A percentile compares a stretch with the other conserved stretches of the same genome.
Evolutionary conservation across 2,113 vertebrate species (phyloP).

Genomic region (Typhlomys cinereus): DNA sequence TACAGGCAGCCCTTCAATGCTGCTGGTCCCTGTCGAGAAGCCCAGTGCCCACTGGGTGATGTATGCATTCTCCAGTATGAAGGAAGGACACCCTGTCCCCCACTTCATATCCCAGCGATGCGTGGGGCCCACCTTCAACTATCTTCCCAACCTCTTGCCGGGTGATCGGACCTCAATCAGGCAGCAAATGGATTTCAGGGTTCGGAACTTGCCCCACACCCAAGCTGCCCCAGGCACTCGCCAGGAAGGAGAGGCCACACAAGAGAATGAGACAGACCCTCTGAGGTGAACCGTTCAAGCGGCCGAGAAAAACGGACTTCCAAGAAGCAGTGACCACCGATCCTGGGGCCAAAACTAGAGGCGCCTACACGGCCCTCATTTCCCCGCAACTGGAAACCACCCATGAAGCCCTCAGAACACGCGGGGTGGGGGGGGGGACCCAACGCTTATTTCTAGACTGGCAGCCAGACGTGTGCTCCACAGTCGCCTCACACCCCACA

Average conservation of each 20-base stretch:
- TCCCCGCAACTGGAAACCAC: neutral
- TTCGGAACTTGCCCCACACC: neutral
- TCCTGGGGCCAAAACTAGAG: neutral
- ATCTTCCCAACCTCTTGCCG: neutral
- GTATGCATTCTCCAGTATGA: neutral
- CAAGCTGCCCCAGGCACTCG: neutral
- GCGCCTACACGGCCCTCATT: neutral
- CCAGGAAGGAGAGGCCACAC: neutral
- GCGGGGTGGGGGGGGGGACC: too few species aligned
- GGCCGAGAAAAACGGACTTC: neutral
- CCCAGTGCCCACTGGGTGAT: neutral
- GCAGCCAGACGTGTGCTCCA: too few species aligned
- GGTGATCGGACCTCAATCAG: neutral
- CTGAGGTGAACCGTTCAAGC: neutral
- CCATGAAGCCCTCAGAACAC: neutral
- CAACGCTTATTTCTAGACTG: too few species aligned
- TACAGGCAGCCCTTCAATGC: constrained; percentile 51
- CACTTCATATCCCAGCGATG: neutral
- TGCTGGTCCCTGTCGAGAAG: neutral
- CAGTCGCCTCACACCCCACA: too few species aligned
- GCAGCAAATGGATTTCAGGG: neutral
- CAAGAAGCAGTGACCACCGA: neutral
- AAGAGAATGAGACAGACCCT: neutral
- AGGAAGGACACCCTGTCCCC: neutral
- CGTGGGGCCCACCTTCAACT: neutral